Percentiles rank a stretch among this genome's conserved stretches.
phyloP scores from a whole-genome alignment of 1,140 invertebrate species.

The Chironomus tepperi region DNA sequence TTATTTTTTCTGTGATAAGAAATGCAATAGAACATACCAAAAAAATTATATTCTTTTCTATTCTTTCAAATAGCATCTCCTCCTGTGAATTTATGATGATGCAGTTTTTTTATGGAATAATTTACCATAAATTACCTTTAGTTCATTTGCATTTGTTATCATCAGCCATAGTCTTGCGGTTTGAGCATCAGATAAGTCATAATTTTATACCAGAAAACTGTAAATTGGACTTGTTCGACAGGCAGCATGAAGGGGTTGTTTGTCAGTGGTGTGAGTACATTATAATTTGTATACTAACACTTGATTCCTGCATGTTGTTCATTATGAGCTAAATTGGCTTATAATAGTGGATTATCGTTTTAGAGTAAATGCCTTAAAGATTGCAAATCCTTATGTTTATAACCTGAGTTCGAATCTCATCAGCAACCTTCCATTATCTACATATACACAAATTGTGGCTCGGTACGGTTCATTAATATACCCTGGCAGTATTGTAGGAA shows the following conservation, averaged over 20 bases:
- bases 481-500: too few species aligned
- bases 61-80: background rate
- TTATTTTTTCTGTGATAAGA: background rate
- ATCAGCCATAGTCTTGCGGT: background rate
- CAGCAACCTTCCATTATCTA: too few species aligned
- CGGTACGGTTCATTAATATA: too few species aligned
- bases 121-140: conserved; percentile 10
- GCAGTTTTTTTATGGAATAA: conserved; percentile 10
- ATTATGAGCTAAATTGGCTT: too few species aligned
- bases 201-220: background rate
- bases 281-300: too few species aligned
- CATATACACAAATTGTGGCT: too few species aligned
- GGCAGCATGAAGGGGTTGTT: background rate
- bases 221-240: conserved; percentile 1
- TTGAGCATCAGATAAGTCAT: background rate
- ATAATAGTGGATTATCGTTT: too few species aligned
- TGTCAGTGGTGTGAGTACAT: too few species aligned
- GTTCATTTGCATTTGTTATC: conserved; percentile 13
- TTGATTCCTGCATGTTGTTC: too few species aligned
- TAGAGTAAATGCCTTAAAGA: too few species aligned
- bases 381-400: too few species aligned
- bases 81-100: conserved; percentile 2
- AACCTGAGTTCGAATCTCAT: too few species aligned
- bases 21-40: background rate
- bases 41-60: background rate